Evolutionary conservation across 2,113 vertebrate species (phyloP).

Genomic region (Oreocharis arfaki): DNA sequence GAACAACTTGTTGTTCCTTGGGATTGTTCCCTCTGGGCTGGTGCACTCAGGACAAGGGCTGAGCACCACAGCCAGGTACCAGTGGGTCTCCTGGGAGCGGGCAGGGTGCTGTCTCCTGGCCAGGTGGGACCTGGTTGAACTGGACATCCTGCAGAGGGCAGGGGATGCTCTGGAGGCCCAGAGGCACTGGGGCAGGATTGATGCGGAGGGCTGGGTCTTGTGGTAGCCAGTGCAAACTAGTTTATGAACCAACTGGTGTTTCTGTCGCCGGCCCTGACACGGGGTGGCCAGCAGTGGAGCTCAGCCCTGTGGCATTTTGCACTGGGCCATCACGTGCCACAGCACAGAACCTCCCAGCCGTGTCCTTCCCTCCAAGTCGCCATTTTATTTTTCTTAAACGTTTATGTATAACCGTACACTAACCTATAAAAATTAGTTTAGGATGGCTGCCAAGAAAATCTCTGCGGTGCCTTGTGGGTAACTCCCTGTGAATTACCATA

Average conservation of each 20-base stretch:
- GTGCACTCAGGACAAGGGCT: neutral
- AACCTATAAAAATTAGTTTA: slow-evolving; percentile 71
- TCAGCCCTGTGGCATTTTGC: fast-evolving
- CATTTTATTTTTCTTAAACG: slow-evolving; percentile 27
- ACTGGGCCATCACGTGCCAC: fast-evolving
- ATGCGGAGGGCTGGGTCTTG: neutral
- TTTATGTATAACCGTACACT: slow-evolving; percentile 39
- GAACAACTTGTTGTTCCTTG: neutral
- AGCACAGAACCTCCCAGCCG: neutral
- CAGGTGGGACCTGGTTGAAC: neutral
- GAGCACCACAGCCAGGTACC: fast-evolving
- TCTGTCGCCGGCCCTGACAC: fast-evolving
- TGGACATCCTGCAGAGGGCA: neutral
- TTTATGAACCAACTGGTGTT: neutral
- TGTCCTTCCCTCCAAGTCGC: neutral
- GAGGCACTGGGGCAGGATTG: fast-evolving
- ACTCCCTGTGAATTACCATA: slow-evolving; percentile 72
- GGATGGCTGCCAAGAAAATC: slow-evolving; percentile 73
- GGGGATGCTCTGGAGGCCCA: neutral
- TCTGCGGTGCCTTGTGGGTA: slow-evolving; percentile 76
- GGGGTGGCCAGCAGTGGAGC: fast-evolving
- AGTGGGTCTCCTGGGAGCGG: fast-evolving
- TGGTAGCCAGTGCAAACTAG: neutral
- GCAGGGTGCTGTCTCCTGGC: neutral
- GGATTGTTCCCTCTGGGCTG: neutral